phyloP scores from a whole-genome alignment of 2,113 vertebrate species.

The Oreotragus oreotragus region DNA sequence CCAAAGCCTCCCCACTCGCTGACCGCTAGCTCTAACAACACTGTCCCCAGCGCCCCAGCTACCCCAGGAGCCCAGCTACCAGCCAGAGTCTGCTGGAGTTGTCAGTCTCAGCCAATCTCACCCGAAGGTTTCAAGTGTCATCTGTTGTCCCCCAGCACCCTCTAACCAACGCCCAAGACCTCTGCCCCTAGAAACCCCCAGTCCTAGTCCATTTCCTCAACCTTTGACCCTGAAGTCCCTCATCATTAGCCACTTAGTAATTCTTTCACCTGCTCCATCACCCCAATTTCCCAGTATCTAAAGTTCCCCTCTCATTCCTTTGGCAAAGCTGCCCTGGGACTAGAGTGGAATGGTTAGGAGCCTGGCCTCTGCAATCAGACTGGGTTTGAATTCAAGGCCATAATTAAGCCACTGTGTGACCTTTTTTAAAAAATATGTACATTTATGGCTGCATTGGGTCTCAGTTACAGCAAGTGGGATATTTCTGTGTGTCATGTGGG shows the following conservation, averaged over 20 bases:
- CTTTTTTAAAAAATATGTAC: background rate
- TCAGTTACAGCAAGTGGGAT: background rate
- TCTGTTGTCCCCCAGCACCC: background rate
- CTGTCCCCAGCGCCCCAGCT: background rate
- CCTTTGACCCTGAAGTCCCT: background rate
- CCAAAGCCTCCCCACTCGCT: background rate
- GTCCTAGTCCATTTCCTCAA: background rate
- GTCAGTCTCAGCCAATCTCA: background rate
- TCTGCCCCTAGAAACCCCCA: background rate
- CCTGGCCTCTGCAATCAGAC: background rate
- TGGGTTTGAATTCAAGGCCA: background rate
- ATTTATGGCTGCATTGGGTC: background rate
- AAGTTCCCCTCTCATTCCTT: background rate
- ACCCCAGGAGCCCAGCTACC: background rate
- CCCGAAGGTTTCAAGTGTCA: background rate
- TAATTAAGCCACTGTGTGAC: background rate
- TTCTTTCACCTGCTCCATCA: background rate
- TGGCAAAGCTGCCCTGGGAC: background rate
- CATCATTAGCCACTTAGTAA: background rate
- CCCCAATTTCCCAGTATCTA: background rate
- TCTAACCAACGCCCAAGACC: background rate
- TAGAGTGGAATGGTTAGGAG: background rate
- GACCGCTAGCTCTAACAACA: background rate
- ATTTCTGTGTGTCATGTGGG: background rate
- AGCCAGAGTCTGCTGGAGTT: background rate